A percentile compares a stretch with the other conserved stretches of the same genome.
Evolutionary conservation across 2,888 invertebrate genomes (phyloP).

Genomic region (Aleiodes alternator): DNA sequence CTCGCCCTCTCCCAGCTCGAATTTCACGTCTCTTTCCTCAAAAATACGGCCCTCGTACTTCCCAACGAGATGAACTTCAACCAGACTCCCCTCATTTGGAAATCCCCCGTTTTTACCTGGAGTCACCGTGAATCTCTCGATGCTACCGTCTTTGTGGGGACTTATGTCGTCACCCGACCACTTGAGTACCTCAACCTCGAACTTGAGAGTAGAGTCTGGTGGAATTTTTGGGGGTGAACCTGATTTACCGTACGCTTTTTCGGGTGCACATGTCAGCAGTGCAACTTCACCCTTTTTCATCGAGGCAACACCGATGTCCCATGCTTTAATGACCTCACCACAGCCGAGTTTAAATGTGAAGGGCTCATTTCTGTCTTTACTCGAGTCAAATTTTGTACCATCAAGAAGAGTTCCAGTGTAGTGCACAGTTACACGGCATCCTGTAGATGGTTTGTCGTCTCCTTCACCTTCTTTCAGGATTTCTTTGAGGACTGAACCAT

Average conservation of each 20-base stretch:
- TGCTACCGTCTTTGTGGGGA: conserved; percentile 88
- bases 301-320: conserved; percentile 94
- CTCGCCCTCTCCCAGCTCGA: conserved; percentile 90
- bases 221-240: conserved; percentile 94
- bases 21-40: conserved; percentile 89
- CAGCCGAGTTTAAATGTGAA: conserved; percentile 93
- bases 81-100: conserved; percentile 89
- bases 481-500: conserved; percentile 88
- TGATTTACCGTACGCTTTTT: conserved; percentile 91
- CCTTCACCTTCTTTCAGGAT: conserved; percentile 86
- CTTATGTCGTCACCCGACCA: conserved; percentile 95
- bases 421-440: conserved; percentile 87
- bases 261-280: conserved; percentile 88
- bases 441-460: conserved; percentile 82
- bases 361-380: conserved; percentile 86
- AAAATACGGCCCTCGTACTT: conserved; percentile 82
- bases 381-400: conserved; percentile 95
- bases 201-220: conserved; percentile 89
- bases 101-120: conserved; percentile 83
- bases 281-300: conserved; percentile 95
- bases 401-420: conserved; percentile 92
- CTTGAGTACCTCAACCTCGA: conserved; percentile 93
- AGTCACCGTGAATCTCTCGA: conserved; percentile 83
- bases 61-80: conserved; percentile 87
- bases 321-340: conserved; percentile 92